phyloP scores from a whole-genome alignment of 1,140 invertebrate species.

The Ooceraea biroi region DNA sequence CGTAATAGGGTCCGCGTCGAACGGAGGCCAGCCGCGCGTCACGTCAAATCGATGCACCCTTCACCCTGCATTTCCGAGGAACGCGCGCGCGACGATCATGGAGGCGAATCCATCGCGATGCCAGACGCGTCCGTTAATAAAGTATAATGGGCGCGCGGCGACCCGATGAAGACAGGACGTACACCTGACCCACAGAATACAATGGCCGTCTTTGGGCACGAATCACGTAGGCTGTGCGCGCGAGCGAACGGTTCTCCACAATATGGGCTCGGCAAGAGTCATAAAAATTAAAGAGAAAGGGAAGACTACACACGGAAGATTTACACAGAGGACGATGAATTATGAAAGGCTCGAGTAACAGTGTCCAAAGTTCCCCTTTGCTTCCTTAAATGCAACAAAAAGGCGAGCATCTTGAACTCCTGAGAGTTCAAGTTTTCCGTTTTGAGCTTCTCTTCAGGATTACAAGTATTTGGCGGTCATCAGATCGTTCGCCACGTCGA shows the following conservation, averaged over 20 bases:
- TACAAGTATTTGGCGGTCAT: constrained; percentile 12
- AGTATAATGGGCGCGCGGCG: constrained; percentile 75
- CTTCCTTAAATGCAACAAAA: no score
- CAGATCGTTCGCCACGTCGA: constrained; percentile 6
- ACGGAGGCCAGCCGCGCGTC: constrained; percentile 24
- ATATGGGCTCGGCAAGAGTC: constrained; percentile 65
- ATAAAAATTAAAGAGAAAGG: constrained; percentile 5
- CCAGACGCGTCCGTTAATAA: constrained; percentile 77
- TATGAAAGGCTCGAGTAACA: no score
- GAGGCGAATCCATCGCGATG: constrained; percentile 73
- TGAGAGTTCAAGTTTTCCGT: not conserved
- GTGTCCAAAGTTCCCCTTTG: no score
- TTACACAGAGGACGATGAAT: no score
- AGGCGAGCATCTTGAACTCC: not conserved
- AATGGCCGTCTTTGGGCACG: constrained; percentile 60
- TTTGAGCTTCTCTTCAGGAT: not conserved
- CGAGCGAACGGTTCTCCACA: constrained; percentile 50
- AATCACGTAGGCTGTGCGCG: constrained; percentile 64
- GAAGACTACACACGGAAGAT: no score
- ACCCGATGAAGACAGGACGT: constrained; percentile 32
- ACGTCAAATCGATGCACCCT: constrained; percentile 61
- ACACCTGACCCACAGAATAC: constrained; percentile 75
- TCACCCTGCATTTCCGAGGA: constrained; percentile 62
- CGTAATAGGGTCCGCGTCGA: constrained; percentile 28
- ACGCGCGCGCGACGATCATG: constrained; percentile 62